Percentiles rank a stretch among this genome's conserved stretches.
phyloP scores from a whole-genome alignment of 2,888 invertebrate genomes.

The Bombyx huttoni region DNA sequence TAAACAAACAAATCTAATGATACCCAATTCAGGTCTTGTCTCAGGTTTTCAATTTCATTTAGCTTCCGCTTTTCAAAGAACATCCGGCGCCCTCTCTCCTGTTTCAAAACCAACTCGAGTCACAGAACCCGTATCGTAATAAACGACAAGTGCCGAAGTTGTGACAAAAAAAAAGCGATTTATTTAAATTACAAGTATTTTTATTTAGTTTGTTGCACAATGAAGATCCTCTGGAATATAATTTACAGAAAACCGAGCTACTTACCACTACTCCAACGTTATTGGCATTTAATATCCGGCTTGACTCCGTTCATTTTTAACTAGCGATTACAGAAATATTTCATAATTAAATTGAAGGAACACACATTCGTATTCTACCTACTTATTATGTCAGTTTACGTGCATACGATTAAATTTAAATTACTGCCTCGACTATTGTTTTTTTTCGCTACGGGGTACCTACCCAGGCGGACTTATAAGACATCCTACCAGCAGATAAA shows the following conservation, averaged over 20 bases:
- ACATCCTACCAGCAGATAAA: too few relatives aligned
- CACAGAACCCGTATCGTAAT: not conserved
- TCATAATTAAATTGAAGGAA: not conserved
- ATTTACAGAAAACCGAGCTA: not conserved
- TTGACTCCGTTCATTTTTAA: constrained; percentile 11
- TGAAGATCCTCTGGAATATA: not conserved
- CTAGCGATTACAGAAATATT: constrained; percentile 8
- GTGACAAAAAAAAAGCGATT: not conserved
- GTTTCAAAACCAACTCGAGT: not conserved
- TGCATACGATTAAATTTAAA: too few relatives aligned
- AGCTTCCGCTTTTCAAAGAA: not conserved
- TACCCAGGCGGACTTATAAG: too few relatives aligned
- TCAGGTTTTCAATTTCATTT: not conserved
- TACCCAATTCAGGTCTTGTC: not conserved
- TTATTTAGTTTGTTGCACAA: not conserved
- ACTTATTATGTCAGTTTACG: too few relatives aligned
- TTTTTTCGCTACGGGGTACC: too few relatives aligned
- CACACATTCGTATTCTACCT: too few relatives aligned
- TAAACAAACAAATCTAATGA: not conserved
- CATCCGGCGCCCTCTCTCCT: not conserved
- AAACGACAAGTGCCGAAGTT: not conserved
- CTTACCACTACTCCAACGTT: constrained; percentile 7
- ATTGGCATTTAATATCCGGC: constrained; percentile 23
- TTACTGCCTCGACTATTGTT: too few relatives aligned
- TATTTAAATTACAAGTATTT: not conserved